Base-by-base conservation (phyloP, 2,888 invertebrate species). In the Tillus elongatus region DNA sequence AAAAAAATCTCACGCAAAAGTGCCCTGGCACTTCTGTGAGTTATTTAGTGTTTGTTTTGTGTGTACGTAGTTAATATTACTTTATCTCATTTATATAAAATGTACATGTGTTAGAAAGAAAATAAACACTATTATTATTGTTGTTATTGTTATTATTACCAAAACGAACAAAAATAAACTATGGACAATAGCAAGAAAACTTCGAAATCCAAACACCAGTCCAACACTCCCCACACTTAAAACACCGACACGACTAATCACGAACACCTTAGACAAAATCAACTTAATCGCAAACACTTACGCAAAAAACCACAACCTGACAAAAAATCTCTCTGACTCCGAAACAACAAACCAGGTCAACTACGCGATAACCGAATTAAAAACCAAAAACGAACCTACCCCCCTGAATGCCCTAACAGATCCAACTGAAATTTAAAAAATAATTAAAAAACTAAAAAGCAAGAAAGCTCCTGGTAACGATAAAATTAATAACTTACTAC, bases 381-480 rank as follows among this genome's bases (percentile, higher is more conserved):
- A 12, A 15, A 36, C 8, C 6, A 30, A 3, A 32, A 36, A 13
- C n/a, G 3, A 15, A 14, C 9, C 11, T 3, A 33, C 30, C 4
- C 36, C 15, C 12, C 9, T 12, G 3, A 30, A 36, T 3, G n/a
- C 10, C 9, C 16, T 16, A 2, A 37, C 37, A 15, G 13, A 13
- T 3, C 45, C 44, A 9, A 31, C 33, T 6, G 44, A 47, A 34
- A 33, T 45, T 13, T 8, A 9, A 0, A 6, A 26, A n/a, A 37
- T 33, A 4, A 44, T 49, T 26, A 42, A 40, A 19, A 36, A 33
- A 15, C 16, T 37, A 8, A 34, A 19, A 30, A 26, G 38, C 3
- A 38, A 15, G 4, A 51, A 51, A 43, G 41, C 49, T 13, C 49
- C 47, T 2, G 50, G 50, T 6, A 1, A 26, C 11, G 49, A 50